Evolutionary conservation across 2,797 vertebrate genomes (phyloP).

Genomic region (Poeciliopsis gracilis): DNA sequence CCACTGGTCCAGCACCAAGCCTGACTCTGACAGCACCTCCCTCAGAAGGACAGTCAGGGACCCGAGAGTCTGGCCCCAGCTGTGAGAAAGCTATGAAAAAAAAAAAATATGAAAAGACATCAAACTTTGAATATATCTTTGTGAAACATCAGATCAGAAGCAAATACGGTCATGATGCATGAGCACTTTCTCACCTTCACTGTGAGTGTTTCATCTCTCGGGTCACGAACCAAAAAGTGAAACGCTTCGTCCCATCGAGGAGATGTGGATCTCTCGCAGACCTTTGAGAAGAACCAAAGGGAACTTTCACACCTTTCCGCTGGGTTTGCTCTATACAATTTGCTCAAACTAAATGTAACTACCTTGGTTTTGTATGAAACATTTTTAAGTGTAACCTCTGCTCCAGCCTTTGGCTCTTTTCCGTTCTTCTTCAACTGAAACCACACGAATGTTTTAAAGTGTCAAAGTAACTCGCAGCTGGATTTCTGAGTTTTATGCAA

Average conservation of each 20-base stretch:
- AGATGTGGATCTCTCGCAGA: slow-evolving; percentile 80
- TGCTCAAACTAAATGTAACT: slow-evolving; percentile 8
- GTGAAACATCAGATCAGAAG: not conserved
- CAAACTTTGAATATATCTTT: not conserved
- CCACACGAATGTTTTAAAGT: not conserved
- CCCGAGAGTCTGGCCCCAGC: slow-evolving; percentile 83
- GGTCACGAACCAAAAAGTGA: slow-evolving; percentile 87
- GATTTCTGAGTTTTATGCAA: not conserved
- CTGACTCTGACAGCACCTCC: slow-evolving; percentile 82
- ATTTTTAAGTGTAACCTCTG: slow-evolving; percentile 80
- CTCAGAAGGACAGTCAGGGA: slow-evolving; percentile 81
- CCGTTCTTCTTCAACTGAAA: slow-evolving; percentile 88
- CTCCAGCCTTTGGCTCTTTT: slow-evolving; percentile 85
- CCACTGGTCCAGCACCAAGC: slow-evolving; percentile 87
- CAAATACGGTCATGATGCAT: not conserved
- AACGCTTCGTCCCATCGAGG: slow-evolving; percentile 91
- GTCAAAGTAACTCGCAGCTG: not conserved
- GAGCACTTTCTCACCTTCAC: slow-evolving; percentile 81
- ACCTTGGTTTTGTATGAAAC: slow-evolving; percentile 88
- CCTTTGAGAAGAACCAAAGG: slow-evolving; percentile 63
- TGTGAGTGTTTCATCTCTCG: slow-evolving; percentile 83
- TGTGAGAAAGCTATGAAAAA: slow-evolving; percentile 78
- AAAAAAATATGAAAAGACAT: slow-evolving; percentile 14
- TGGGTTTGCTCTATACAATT: not conserved
- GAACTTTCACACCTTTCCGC: not conserved